Evolutionary conservation across 2,888 invertebrate genomes (phyloP).

Genomic region (Caenorhabditis zanzibari): DNA sequence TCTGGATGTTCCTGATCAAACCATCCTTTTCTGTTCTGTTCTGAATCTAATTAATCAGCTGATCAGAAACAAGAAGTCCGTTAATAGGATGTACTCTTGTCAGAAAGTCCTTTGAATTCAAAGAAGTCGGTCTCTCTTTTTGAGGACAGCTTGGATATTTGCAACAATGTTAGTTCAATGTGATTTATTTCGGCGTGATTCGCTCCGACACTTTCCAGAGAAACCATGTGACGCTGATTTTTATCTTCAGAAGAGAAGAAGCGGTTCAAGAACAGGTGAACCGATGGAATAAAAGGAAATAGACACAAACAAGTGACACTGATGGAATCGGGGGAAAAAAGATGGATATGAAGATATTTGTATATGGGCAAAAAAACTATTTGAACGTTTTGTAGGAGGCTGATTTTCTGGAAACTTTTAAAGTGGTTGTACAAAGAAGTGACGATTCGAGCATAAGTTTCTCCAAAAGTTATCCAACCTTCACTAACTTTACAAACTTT

Average conservation of each 20-base stretch:
- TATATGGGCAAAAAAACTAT: no score
- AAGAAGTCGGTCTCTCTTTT: conserved; percentile 2
- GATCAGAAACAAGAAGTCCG: conserved; percentile 34
- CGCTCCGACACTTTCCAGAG: conserved; percentile 43
- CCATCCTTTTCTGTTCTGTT: not conserved
- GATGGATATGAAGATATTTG: not conserved
- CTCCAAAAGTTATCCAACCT: no score
- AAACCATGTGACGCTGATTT: conserved; percentile 50
- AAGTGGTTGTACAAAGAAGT: no score
- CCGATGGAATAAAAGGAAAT: conserved; percentile 13
- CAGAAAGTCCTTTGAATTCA: conserved; percentile 4
- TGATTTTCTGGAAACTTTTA: not conserved
- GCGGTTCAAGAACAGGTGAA: conserved; percentile 58
- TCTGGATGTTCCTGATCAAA: conserved; percentile 22
- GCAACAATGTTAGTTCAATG: conserved; percentile 62
- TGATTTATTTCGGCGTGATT: conserved; percentile 57
- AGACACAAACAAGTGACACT: conserved; percentile 46
- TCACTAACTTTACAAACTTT: no score
- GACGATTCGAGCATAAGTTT: no score
- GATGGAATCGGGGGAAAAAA: conserved; percentile 19
- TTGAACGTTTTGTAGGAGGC: not conserved
- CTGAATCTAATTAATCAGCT: conserved; percentile 31
- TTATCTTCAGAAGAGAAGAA: conserved; percentile 33
- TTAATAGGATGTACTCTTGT: conserved; percentile 39
- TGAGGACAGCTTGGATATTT: conserved; percentile 21